Base-by-base conservation (phyloP, 1,140 invertebrate species). In the Eulimnadia texana region DNA sequence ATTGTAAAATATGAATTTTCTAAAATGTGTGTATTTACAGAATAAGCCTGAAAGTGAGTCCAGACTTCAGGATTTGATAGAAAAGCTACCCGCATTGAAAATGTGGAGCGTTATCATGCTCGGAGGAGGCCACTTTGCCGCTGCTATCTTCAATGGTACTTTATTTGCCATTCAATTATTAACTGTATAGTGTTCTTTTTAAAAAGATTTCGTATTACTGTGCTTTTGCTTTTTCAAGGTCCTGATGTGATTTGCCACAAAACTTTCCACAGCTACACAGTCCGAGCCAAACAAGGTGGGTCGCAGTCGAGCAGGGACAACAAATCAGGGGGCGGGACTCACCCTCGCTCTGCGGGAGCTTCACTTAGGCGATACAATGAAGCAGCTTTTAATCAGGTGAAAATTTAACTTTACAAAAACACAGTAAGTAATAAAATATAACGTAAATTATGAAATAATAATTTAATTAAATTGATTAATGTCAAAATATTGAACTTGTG, bases 241-340 rank as follows among this genome's bases (percentile, higher is more conserved):
- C 72, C 72, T 3, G 72, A 80, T 64, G 71, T 79, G 2, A 66
- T 85, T n/a, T 70, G 79, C 2, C 90, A 93, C 69, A 93, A 93
- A 73, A 91, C 90, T 1, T 84, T 89, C 68, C 90, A 93, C 72
- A 84, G 83, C 51, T 94, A 94, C 69, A 88, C 88, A 3, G 85
- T 90, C 0, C 71, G 89, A 54, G 81, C 86, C 0, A 88, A 89
- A 51, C 86, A 92, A 70, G 90, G 90, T 0, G 84, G 86, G 55
- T 77, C 82, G 1, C 90, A 94, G 72, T 77, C 75, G 33, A 76
- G 78, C 2, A 76, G 82, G 53, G 88, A 92, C 70, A 75, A 71
- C 50, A 80, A 82, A 66, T 80, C 83, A 24, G 70, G 70, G 20
- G 77, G 75, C 57, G 78, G 79, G 10, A 76, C 75, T 50, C 75